Base-by-base conservation (phyloP, 23 tunicate species). In the Diplosoma virens region DNA sequence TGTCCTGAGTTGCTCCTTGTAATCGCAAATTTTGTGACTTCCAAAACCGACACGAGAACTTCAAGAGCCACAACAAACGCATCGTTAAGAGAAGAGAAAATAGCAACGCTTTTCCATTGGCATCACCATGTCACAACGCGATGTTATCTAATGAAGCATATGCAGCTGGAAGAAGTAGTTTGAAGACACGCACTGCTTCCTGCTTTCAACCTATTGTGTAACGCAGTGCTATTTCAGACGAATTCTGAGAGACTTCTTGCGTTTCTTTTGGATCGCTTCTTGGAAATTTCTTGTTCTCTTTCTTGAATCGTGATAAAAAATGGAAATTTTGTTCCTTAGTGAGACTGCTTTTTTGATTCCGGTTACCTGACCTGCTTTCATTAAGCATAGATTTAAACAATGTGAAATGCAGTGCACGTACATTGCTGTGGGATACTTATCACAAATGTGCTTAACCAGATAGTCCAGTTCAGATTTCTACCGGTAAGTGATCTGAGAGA, bases 141-240 rank as follows among this genome's bases (percentile, higher is more conserved):
- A 56, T 56, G 63, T 56, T 25, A 56, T 56, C 63, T 11, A 16
- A 56, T 56, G 63, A 56, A 56, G 63, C 63, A 56, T 20, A 56
- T 56, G 20, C 63, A 56, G 63, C 63, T 56, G 63, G 63, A 22
- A 56, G 63, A 20, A 56, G 63, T 56, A 14, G 63, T 56, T 11
- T 56, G 63, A 56, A 56, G 63, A 20, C 63, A 56, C 63, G 63
- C 63, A 56, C 63, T 11, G 63, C 63, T 56, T 56, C 63, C 63
- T 56, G 63, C 63, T 56, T 56, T 56, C 63, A 56, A 56, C 63
- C 63, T 25, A 56, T 56, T 25, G 63, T 56, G 21, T 56, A 56
- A 20, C 63, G 20, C 63, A 56, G 21, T 56, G 63, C 63, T 56
- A 25, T 56, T 56, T 56, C 63, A 56, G 24, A 56, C 63, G 63